Conservation (phyloP, 2,113 vertebrate genomes). For the Catharus bicknelli region DNA sequence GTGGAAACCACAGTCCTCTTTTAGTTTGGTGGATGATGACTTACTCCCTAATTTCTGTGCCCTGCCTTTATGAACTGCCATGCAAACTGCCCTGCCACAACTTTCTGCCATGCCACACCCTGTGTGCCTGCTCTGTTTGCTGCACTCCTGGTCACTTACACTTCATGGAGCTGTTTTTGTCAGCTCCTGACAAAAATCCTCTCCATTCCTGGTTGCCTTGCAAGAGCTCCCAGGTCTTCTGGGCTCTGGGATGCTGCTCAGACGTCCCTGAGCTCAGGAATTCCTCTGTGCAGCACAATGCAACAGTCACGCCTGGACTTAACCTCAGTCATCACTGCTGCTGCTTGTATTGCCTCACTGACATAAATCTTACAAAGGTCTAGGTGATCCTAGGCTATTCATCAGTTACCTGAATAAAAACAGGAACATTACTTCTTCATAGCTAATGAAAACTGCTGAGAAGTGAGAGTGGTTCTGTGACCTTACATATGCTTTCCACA, state of each 20-base stretch:
- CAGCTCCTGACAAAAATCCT: not conserved
- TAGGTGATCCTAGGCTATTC: not conserved
- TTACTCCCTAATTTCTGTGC: not conserved
- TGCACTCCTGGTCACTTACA: not conserved
- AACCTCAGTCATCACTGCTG: not conserved
- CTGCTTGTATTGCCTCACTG: no score
- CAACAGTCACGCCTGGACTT: not conserved
- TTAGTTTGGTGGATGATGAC: not conserved
- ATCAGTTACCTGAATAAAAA: not conserved
- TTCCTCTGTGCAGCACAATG: not conserved
- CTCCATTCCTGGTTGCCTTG: not conserved
- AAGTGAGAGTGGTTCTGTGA: not conserved
- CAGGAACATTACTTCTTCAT: not conserved
- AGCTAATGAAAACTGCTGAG: not conserved
- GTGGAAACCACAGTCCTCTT: not conserved
- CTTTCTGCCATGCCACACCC: not conserved
- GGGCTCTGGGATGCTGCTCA: not conserved
- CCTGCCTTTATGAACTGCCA: fast-evolving
- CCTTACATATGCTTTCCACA: not conserved
- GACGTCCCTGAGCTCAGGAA: not conserved
- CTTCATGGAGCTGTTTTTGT: not conserved
- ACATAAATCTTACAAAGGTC: not conserved
- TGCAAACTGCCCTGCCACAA: fast-evolving
- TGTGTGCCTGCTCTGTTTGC: not conserved
- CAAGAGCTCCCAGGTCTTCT: no score